Percentiles rank a stretch among this genome's conserved stretches.
These are phyloP conservation scores for Andrena flavipes DNA, from an alignment of 2,888 invertebrate genomes.

Conservation along the genomic window DNA sequence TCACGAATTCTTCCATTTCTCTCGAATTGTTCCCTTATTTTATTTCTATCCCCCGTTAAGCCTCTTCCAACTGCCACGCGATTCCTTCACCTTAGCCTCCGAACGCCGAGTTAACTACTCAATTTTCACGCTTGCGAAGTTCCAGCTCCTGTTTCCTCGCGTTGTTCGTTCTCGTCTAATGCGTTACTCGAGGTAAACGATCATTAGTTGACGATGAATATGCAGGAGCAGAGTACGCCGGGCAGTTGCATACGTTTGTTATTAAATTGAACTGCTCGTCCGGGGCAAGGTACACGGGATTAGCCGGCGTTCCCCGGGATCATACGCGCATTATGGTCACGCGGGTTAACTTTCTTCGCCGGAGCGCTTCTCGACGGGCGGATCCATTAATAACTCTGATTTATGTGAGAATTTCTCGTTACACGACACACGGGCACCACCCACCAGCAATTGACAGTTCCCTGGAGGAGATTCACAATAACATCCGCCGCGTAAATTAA, in stretches of 20 bases:
- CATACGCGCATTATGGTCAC: conserved; percentile 33
- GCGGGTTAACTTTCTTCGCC: conserved; percentile 53
- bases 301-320: conserved; percentile 38
- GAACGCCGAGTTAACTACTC: neutral
- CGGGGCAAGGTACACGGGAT: conserved; percentile 41
- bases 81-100: neutral
- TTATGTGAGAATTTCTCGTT: conserved; percentile 72
- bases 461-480: conserved; percentile 60
- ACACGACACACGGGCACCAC: conserved; percentile 56
- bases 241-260: conserved; percentile 47
- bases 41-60: conserved; percentile 9
- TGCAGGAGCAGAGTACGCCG: conserved; percentile 3
- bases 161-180: neutral
- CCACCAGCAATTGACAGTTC: conserved; percentile 72
- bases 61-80: neutral
- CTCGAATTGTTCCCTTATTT: conserved; percentile 24
- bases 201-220: conserved; percentile 45
- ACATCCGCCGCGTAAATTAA: conserved; percentile 73
- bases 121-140: neutral
- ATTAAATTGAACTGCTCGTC: conserved; percentile 50
- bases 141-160: neutral
- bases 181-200: conserved; percentile 13
- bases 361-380: conserved; percentile 37
- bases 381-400: conserved; percentile 74
- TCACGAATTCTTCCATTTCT: conserved; percentile 49